phyloP scores from a whole-genome alignment of 2,888 invertebrate genomes.

The Chloroclystis v-ata region DNA sequence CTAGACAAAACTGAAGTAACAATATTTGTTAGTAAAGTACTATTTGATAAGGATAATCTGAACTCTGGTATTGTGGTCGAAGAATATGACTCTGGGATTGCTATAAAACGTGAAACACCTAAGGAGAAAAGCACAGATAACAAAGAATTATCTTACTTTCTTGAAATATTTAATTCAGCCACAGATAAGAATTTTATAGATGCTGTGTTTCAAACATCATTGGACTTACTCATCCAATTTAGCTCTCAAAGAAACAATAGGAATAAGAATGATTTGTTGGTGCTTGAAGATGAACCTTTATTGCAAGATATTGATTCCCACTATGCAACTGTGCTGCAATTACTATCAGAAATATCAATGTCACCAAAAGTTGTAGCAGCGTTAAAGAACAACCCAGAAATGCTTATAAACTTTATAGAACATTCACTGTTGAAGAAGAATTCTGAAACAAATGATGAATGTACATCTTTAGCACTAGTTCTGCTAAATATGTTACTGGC shows the following conservation, averaged over 20 bases:
- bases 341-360: constrained; percentile 72
- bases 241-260: constrained; percentile 39
- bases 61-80: constrained; percentile 39
- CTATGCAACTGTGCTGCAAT: constrained; percentile 66
- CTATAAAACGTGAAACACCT: constrained; percentile 45
- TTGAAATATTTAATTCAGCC: constrained; percentile 47
- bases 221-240: constrained; percentile 49
- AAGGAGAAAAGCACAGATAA: constrained; percentile 35
- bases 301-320: constrained; percentile 51
- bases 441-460: constrained; percentile 50
- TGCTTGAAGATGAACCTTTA: constrained; percentile 53
- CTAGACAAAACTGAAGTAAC: constrained; percentile 37
- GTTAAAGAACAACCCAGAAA: constrained; percentile 62
- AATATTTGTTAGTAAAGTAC: constrained; percentile 36
- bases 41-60: constrained; percentile 43
- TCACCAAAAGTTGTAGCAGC: constrained; percentile 58
- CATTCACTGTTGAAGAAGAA: constrained; percentile 53
- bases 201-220: constrained; percentile 49
- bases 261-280: constrained; percentile 45
- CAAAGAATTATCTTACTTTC: constrained; percentile 48
- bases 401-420: constrained; percentile 69
- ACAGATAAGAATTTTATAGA: constrained; percentile 38
- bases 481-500: constrained; percentile 62
- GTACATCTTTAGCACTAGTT: constrained; percentile 60
- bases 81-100: constrained; percentile 61